Conservation (phyloP, 1,140 invertebrate genomes). For the Scylla paramamosain region DNA sequence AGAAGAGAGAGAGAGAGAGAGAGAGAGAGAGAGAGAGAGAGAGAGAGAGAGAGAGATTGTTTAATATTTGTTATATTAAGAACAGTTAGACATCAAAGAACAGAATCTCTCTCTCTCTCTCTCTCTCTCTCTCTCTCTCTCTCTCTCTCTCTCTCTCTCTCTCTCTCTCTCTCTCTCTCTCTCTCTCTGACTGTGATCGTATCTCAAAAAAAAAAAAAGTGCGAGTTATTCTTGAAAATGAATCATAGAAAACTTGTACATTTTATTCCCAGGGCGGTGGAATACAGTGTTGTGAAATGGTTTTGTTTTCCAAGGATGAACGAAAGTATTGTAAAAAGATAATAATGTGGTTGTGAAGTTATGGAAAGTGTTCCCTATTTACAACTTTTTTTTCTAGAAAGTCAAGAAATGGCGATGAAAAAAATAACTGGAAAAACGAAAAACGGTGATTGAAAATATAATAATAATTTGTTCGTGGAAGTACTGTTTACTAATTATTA, state of each 20-base stretch:
- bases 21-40: too few relatives aligned
- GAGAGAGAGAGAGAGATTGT: too few relatives aligned
- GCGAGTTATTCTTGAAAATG: background rate
- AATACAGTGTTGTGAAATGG: background rate
- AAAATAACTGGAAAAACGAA: too few relatives aligned
- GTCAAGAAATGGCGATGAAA: too few relatives aligned
- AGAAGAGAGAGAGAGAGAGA: background rate
- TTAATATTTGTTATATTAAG: too few relatives aligned
- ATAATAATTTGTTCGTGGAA: too few relatives aligned
- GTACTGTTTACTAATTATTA: too few relatives aligned
- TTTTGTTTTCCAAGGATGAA: background rate
- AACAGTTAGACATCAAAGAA: too few relatives aligned
- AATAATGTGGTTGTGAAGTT: background rate
- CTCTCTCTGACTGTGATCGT: background rate
- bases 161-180: constrained; percentile 3
- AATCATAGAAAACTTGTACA: background rate
- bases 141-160: background rate
- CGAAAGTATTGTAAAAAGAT: background rate
- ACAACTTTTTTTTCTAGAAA: too few relatives aligned
- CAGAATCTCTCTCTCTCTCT: too few relatives aligned
- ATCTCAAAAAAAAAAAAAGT: background rate
- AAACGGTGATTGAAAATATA: too few relatives aligned
- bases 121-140: too few relatives aligned
- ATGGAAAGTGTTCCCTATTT: background rate
- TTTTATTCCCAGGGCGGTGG: background rate